Conservation (phyloP, 2,888 invertebrate genomes). For the Ochropleura plecta region DNA sequence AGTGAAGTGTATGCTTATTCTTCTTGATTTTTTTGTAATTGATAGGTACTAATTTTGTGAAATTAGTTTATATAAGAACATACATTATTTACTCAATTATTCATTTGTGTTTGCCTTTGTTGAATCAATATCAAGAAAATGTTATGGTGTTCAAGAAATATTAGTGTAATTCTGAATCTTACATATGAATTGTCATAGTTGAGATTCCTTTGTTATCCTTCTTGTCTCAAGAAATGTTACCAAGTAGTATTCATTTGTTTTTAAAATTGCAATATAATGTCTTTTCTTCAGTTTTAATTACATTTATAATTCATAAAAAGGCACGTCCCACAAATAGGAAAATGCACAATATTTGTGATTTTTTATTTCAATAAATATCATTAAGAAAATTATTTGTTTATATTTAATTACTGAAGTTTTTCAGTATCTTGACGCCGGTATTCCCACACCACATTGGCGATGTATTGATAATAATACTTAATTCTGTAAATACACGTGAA, state of each 20-base stretch:
- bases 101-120: not conserved
- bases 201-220: not conserved
- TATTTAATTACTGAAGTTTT: not conserved
- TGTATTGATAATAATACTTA: too few species aligned
- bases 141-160: not conserved
- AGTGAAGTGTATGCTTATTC: not conserved
- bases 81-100: not conserved
- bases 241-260: not conserved
- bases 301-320: not conserved
- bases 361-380: not conserved
- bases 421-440: not conserved
- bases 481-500: too few species aligned
- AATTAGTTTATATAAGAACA: not conserved
- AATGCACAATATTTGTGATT: not conserved
- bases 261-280: not conserved
- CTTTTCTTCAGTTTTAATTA: not conserved
- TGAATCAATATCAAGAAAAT: not conserved
- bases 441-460: not conserved
- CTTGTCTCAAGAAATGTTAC: not conserved
- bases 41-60: not conserved
- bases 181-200: not conserved
- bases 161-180: not conserved
- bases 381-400: not conserved
- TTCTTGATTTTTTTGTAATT: not conserved
- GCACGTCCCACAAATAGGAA: too few species aligned